These are phyloP conservation scores for Phragmatobia fuliginosa DNA, from an alignment of 2,888 invertebrate species.

Conservation along the genomic window DNA sequence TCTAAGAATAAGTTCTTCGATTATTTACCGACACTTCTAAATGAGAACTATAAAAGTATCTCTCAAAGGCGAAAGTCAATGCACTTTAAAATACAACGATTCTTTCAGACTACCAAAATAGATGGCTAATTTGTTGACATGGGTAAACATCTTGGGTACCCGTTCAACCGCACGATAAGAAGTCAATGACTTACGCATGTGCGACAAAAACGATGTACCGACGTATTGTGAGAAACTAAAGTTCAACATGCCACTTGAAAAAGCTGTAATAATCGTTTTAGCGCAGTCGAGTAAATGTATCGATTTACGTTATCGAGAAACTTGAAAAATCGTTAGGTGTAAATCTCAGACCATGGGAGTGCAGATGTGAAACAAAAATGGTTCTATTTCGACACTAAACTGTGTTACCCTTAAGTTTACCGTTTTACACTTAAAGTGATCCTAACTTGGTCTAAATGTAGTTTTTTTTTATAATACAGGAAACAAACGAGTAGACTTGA, in stretches of 20 bases:
- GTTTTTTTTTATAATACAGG: not conserved
- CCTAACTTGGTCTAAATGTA: not conserved
- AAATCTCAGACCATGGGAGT: not conserved
- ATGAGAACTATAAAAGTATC: not conserved
- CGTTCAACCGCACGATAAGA: constrained; percentile 30
- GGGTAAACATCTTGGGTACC: constrained; percentile 17
- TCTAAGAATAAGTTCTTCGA: not conserved
- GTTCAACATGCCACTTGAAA: not conserved
- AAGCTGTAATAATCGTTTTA: not conserved
- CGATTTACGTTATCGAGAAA: too few species aligned
- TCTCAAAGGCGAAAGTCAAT: not conserved
- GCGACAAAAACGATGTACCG: not conserved
- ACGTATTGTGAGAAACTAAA: not conserved
- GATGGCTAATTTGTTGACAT: constrained; percentile 30
- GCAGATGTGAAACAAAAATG: too few species aligned
- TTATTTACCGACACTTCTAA: not conserved
- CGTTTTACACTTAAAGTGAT: too few species aligned
- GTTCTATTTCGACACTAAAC: too few species aligned
- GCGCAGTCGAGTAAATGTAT: not conserved
- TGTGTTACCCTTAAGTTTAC: too few species aligned
- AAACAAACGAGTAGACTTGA: too few species aligned
- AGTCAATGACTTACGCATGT: constrained; percentile 30
- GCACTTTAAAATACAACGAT: not conserved
- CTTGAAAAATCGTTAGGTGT: too few species aligned
- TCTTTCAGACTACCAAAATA: constrained; percentile 22